Evolutionary conservation across 2,888 invertebrate genomes (phyloP).

Genomic region (Aphodius sticticus): DNA sequence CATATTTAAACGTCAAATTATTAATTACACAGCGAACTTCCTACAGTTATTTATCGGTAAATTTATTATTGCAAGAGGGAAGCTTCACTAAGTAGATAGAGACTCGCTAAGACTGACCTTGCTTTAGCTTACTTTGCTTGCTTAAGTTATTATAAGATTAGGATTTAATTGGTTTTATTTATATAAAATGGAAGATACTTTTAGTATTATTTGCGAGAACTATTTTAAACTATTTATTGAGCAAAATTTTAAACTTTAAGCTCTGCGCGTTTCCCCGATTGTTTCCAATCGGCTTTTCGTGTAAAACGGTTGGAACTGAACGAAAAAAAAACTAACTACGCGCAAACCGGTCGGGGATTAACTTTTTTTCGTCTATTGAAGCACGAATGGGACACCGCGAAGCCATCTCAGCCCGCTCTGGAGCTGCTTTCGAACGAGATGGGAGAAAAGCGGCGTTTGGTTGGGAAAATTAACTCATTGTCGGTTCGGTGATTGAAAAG

Average conservation of each 20-base stretch:
- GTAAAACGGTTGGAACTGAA: not conserved
- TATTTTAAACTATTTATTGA: conserved; percentile 46
- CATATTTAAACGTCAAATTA: conserved; percentile 6
- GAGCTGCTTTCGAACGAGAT: not conserved
- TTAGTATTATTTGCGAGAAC: conserved; percentile 37
- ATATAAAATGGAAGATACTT: conserved; percentile 46
- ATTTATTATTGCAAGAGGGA: too few relatives aligned
- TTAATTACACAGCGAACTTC: not conserved
- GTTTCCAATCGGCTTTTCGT: not conserved
- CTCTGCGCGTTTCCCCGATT: too few relatives aligned
- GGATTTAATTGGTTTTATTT: too few relatives aligned
- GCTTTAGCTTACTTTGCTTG: too few relatives aligned
- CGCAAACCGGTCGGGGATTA: too few relatives aligned
- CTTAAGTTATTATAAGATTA: not conserved
- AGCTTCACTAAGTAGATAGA: not conserved
- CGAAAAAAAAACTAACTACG: too few relatives aligned
- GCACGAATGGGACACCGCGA: conserved; percentile 29
- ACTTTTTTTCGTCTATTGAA: conserved; percentile 19
- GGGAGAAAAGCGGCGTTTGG: not conserved
- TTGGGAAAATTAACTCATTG: conserved; percentile 27
- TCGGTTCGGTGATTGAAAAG: conserved; percentile 7
- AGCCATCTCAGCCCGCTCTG: not conserved
- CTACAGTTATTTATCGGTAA: not conserved
- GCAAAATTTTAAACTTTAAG: conserved; percentile 48
- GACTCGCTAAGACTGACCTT: not conserved